Evolutionary conservation across 2,797 vertebrate species (phyloP).

Genomic region (Zalophus californianus): DNA sequence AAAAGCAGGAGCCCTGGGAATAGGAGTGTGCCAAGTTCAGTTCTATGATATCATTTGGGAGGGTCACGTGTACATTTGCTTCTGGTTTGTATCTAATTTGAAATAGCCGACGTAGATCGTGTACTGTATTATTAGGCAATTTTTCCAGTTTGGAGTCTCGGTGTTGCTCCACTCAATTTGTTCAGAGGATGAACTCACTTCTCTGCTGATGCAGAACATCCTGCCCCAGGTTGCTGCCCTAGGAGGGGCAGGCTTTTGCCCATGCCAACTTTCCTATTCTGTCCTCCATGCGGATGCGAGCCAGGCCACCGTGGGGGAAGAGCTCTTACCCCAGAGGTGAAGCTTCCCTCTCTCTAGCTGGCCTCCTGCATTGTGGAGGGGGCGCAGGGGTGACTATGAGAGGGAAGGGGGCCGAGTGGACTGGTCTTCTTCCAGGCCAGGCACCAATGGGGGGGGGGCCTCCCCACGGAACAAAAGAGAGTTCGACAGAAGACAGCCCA

Average conservation of each 20-base stretch:
- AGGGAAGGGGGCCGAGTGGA: background rate
- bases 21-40: background rate
- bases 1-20: background rate
- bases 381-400: background rate
- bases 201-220: background rate
- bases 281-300: background rate
- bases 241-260: background rate
- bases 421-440: background rate
- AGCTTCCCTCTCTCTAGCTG: background rate
- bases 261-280: background rate
- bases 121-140: background rate
- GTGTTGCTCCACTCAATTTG: background rate
- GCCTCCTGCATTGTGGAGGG: background rate
- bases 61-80: slow-evolving; percentile 20
- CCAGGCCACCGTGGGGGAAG: background rate
- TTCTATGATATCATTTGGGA: background rate
- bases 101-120: background rate
- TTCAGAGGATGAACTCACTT: slow-evolving; percentile 20
- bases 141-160: background rate
- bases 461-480: background rate
- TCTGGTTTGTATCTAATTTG: slow-evolving; percentile 63
- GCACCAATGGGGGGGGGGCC: background rate
- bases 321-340: background rate
- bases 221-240: background rate
- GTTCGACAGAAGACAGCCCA: background rate